Evolutionary conservation across 2,888 invertebrate genomes (phyloP).

Genomic region (Busseola fusca): DNA sequence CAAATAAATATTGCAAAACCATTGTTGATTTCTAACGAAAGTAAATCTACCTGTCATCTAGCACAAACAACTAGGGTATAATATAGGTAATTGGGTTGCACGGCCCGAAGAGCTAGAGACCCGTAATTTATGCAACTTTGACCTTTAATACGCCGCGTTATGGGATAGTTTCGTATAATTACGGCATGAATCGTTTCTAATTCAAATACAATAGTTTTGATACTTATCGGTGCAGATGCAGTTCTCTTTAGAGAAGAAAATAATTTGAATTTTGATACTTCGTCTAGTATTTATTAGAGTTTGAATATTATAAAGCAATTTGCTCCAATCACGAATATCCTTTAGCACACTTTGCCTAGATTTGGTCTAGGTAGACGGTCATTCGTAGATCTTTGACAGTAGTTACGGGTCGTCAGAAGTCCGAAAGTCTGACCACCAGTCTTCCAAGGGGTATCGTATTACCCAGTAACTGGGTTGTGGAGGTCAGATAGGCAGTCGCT

Average conservation of each 20-base stretch:
- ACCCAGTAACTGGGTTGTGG: no score
- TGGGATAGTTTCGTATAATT: constrained; percentile 49
- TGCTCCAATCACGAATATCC: background rate
- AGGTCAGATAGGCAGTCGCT: no score
- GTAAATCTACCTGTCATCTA: constrained; percentile 53
- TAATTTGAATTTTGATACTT: constrained; percentile 4
- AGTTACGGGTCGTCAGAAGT: no score
- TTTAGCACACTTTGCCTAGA: background rate
- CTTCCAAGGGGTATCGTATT: no score
- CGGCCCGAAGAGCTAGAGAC: constrained; percentile 29
- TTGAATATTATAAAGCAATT: background rate
- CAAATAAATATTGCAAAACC: constrained; percentile 22
- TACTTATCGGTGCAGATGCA: constrained; percentile 35
- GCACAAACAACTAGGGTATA: constrained; percentile 43
- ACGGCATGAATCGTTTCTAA: constrained; percentile 25
- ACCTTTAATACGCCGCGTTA: constrained; percentile 43
- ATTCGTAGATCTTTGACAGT: no score
- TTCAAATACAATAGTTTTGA: constrained; percentile 42
- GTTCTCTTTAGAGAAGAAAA: constrained; percentile 11
- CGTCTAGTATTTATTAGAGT: background rate
- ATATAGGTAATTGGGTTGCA: constrained; percentile 55
- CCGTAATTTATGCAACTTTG: constrained; percentile 50
- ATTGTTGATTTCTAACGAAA: constrained; percentile 47
- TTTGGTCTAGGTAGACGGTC: no score
- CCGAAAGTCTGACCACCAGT: no score